Evolutionary conservation across 2,888 invertebrate genomes (phyloP).

Genomic region (Drosophila emarginata): DNA sequence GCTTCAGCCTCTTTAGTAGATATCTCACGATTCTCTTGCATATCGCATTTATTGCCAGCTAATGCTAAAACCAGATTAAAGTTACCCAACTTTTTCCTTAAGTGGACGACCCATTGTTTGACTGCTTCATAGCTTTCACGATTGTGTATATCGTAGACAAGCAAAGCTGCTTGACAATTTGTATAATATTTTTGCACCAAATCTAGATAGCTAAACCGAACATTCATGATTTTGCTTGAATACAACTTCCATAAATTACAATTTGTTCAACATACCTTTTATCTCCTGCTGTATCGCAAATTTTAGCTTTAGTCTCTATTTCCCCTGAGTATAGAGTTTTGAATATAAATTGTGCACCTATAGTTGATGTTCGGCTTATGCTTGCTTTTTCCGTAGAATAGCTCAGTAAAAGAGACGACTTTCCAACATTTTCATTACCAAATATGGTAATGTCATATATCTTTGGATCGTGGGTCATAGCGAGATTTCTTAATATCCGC

Average conservation of each 20-base stretch:
- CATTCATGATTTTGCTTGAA: too few species aligned
- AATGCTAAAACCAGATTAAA: too few species aligned
- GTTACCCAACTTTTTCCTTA: constrained; percentile 27
- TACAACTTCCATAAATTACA: too few species aligned
- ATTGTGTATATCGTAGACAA: constrained; percentile 49
- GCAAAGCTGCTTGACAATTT: constrained; percentile 30
- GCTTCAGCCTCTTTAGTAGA: too few species aligned
- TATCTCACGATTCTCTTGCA: too few species aligned
- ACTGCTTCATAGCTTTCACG: constrained; percentile 28
- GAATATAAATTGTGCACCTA: constrained; percentile 26
- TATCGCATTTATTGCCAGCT: neutral
- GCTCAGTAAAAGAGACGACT: constrained; percentile 40
- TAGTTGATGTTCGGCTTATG: too few species aligned
- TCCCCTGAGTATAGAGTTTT: constrained; percentile 3
- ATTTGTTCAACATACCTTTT: constrained; percentile 23
- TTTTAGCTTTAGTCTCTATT: constrained; percentile 15
- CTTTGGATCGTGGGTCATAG: too few species aligned
- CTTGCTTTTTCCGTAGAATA: neutral
- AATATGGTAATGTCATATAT: constrained; percentile 27
- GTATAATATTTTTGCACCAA: constrained; percentile 26
- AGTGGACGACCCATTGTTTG: constrained; percentile 28
- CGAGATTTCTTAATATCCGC: too few species aligned
- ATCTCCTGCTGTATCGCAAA: constrained; percentile 45
- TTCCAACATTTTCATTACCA: constrained; percentile 45
- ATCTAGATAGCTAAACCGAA: constrained; percentile 33